phyloP scores from a whole-genome alignment of 1,140 invertebrate genomes.

The Drosophila teissieri region DNA sequence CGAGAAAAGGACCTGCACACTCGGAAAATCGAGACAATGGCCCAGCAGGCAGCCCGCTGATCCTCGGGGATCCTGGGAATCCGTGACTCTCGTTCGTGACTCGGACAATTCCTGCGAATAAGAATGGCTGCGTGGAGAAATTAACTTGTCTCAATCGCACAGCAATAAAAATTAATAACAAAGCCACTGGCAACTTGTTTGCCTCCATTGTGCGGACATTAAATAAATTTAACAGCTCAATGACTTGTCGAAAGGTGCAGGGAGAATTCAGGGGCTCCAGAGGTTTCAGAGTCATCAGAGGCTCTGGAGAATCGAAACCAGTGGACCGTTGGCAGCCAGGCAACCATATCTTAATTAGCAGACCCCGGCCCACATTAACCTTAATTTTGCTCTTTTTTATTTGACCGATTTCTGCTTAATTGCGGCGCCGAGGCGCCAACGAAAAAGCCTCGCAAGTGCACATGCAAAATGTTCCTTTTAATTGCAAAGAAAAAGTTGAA shows the following conservation, averaged over 20 bases:
- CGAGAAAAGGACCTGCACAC: slow-evolving; percentile 36
- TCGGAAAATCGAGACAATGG: slow-evolving; percentile 51
- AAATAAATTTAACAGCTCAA: slow-evolving; percentile 82
- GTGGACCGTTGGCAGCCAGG: slow-evolving; percentile 55
- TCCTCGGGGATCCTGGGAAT: slow-evolving; percentile 68
- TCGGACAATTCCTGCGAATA: slow-evolving; percentile 34
- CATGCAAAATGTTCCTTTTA: background rate
- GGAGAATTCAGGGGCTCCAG: background rate
- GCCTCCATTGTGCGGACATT: slow-evolving; percentile 63
- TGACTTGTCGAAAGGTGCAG: slow-evolving; percentile 79
- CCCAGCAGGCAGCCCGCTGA: slow-evolving; percentile 62
- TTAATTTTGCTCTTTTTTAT: slow-evolving; percentile 53
- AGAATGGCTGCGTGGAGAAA: slow-evolving; percentile 34
- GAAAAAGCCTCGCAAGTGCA: slow-evolving; percentile 28
- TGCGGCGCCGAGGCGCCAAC: slow-evolving; percentile 63
- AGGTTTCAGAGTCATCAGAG: background rate
- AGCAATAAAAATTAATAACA: slow-evolving; percentile 79
- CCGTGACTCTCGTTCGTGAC: slow-evolving; percentile 11
- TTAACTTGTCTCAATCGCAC: slow-evolving; percentile 64
- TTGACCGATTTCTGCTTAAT: slow-evolving; percentile 54
- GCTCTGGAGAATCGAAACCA: slow-evolving; percentile 10
- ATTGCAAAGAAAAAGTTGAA: too few species aligned
- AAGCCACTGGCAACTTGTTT: slow-evolving; percentile 70
- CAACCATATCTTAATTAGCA: slow-evolving; percentile 75
- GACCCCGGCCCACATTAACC: slow-evolving; percentile 62